These are phyloP conservation scores for Xerus rutilus DNA, from an alignment of 2,797 vertebrate species.

Conservation along the genomic window DNA sequence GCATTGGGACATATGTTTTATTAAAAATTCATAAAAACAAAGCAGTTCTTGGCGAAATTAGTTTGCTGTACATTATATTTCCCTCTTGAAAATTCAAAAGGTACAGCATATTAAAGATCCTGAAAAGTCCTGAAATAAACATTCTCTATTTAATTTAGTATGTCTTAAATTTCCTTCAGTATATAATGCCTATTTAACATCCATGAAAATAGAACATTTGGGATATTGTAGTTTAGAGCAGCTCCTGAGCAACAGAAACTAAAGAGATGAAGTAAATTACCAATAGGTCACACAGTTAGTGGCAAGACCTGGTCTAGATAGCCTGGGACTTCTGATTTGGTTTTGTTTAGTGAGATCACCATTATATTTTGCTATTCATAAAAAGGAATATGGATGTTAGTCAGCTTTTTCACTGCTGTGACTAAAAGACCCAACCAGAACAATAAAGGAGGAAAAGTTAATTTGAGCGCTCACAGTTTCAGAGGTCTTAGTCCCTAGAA, in stretches of 20 bases:
- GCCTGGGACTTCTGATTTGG: conserved; percentile 8
- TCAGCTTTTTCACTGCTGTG: too few relatives aligned
- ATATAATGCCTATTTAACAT: not conserved
- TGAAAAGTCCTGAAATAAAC: conserved; percentile 23
- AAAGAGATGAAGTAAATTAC: conserved; percentile 10
- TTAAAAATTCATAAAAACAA: not conserved
- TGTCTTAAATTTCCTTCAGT: conserved; percentile 45
- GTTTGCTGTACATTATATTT: not conserved
- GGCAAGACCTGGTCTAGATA: not conserved
- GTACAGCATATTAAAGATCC: not conserved
- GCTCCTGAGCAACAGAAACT: not conserved
- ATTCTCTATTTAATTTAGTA: conserved; percentile 41
- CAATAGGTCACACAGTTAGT: not conserved
- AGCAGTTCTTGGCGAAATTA: not conserved
- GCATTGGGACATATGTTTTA: not conserved
- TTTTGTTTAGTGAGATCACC: conserved; percentile 35
- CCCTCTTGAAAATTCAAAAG: conserved; percentile 18
- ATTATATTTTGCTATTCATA: conserved; percentile 44
- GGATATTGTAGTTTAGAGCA: conserved; percentile 46
- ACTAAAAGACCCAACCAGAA: too few relatives aligned
- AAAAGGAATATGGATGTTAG: conserved; percentile 20
- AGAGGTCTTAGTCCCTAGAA: too few relatives aligned
- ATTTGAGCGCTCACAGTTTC: too few relatives aligned
- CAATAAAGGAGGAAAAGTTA: too few relatives aligned
- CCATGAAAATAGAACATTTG: not conserved